A percentile compares a stretch with the other conserved stretches of the same genome.
Evolutionary conservation across 2,797 vertebrate species (phyloP).

Genomic region (Xiphophorus birchmanni): DNA sequence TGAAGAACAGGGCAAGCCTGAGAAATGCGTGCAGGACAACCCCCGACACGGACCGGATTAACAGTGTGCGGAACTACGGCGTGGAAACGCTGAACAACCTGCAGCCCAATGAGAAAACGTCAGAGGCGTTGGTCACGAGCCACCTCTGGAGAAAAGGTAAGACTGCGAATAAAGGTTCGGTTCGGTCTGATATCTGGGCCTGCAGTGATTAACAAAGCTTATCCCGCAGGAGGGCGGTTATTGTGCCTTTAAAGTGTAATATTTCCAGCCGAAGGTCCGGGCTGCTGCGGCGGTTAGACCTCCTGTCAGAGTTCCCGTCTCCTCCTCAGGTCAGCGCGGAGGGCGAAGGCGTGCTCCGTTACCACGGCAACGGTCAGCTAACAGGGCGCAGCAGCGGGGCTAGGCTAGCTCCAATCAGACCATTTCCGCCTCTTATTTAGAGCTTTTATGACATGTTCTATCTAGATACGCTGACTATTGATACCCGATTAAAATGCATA

Average conservation of each 20-base stretch:
- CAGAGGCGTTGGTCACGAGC: conserved; percentile 42
- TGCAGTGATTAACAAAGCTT: conserved; percentile 14
- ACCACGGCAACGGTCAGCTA: conserved; percentile 87
- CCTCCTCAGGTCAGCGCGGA: conserved; percentile 77
- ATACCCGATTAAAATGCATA: conserved; percentile 19
- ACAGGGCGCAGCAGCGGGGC: conserved; percentile 76
- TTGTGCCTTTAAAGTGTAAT: background rate
- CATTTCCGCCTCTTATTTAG: conserved; percentile 3
- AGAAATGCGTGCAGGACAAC: conserved; percentile 69
- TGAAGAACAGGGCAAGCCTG: conserved; percentile 76
- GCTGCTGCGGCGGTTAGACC: conserved; percentile 1
- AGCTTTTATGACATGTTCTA: conserved; percentile 17
- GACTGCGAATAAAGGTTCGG: background rate
- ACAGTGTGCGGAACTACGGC: conserved; percentile 35
- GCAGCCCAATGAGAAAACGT: conserved; percentile 42
- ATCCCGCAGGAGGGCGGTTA: background rate
- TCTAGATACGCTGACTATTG: conserved; percentile 26
- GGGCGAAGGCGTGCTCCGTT: conserved; percentile 85
- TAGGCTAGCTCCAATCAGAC: conserved; percentile 47
- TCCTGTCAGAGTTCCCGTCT: conserved; percentile 46
- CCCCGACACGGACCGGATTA: conserved; percentile 57
- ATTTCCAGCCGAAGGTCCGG: background rate
- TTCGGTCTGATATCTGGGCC: conserved; percentile 38
- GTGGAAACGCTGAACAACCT: conserved; percentile 57
- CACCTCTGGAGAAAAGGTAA: conserved; percentile 76